phyloP scores from a whole-genome alignment of 2,888 invertebrate species.

The Orthosia cruda region DNA sequence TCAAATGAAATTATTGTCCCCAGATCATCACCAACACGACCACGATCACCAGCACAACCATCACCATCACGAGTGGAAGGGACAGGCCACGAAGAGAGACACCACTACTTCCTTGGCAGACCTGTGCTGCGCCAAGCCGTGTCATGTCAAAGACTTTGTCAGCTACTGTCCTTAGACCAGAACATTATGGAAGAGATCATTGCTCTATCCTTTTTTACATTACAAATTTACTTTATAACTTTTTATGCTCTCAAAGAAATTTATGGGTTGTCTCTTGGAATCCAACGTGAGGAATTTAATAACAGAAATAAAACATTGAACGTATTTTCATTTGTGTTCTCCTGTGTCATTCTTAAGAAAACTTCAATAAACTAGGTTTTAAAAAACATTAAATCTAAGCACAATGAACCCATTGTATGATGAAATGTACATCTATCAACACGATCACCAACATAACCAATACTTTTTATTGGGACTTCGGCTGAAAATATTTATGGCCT shows the following conservation, averaged over 20 bases:
- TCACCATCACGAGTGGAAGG: conserved; percentile 31
- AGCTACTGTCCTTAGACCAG: conserved; percentile 36
- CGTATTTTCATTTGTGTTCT: conserved; percentile 10
- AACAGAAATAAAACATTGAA: conserved; percentile 9
- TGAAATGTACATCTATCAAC: too few species aligned
- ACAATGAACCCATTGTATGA: too few species aligned
- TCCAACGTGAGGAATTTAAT: background rate
- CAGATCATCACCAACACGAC: conserved; percentile 40
- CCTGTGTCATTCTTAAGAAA: background rate
- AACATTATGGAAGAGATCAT: too few species aligned
- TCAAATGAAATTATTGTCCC: too few species aligned
- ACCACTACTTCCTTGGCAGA: conserved; percentile 13
- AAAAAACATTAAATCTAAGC: too few species aligned
- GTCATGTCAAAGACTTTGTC: conserved; percentile 56
- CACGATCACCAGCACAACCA: conserved; percentile 19
- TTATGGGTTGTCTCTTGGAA: background rate
- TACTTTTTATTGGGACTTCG: too few species aligned
- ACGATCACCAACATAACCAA: too few species aligned
- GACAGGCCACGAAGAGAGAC: conserved; percentile 35
- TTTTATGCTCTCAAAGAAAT: background rate
- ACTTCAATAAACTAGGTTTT: background rate
- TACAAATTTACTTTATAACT: too few species aligned
- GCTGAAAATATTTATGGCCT: too few species aligned
- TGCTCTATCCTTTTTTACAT: background rate
- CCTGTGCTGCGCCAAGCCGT: conserved; percentile 62